A percentile compares a stretch with the other conserved stretches of the same genome.
These are phyloP conservation scores for Myrmophylax atrothorax DNA, from an alignment of 2,113 vertebrate genomes.

Conservation along the genomic window DNA sequence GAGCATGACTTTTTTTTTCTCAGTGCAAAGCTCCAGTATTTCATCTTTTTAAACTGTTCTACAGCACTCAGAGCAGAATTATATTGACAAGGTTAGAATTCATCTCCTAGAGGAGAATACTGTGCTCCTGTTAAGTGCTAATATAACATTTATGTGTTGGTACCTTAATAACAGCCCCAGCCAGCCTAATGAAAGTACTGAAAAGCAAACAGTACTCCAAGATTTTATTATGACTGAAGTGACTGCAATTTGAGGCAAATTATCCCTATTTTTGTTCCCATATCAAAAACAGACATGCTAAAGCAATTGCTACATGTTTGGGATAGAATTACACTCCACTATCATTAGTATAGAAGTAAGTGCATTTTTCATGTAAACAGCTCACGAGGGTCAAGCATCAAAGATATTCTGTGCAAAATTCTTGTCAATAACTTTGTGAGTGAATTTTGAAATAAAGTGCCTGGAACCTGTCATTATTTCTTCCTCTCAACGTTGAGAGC, in stretches of 20 bases:
- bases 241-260: slow-evolving; percentile 82
- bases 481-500: slow-evolving; percentile 86
- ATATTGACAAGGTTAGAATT: slow-evolving; percentile 91
- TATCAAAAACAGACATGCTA: slow-evolving; percentile 79
- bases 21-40: slow-evolving; percentile 74
- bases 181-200: slow-evolving; percentile 82
- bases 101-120: slow-evolving; percentile 84
- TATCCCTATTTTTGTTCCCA: slow-evolving; percentile 80
- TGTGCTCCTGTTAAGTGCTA: slow-evolving; percentile 86
- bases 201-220: slow-evolving; percentile 83
- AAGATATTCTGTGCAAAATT: slow-evolving; percentile 78
- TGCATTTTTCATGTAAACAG: slow-evolving; percentile 85
- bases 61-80: slow-evolving; percentile 81
- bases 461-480: slow-evolving; percentile 93
- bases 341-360: slow-evolving; percentile 87
- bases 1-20: slow-evolving; percentile 71
- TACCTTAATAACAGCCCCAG: slow-evolving; percentile 80
- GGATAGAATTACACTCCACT: slow-evolving; percentile 85
- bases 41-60: slow-evolving; percentile 81
- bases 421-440: slow-evolving; percentile 87
- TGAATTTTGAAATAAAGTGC: slow-evolving; percentile 94
- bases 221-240: slow-evolving; percentile 83
- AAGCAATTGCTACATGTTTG: slow-evolving; percentile 80
- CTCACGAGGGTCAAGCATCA: slow-evolving; percentile 80
- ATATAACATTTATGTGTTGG: slow-evolving; percentile 91